Base-by-base conservation (phyloP, 2,797 vertebrate genomes). In the Cheirogaleus major region DNA sequence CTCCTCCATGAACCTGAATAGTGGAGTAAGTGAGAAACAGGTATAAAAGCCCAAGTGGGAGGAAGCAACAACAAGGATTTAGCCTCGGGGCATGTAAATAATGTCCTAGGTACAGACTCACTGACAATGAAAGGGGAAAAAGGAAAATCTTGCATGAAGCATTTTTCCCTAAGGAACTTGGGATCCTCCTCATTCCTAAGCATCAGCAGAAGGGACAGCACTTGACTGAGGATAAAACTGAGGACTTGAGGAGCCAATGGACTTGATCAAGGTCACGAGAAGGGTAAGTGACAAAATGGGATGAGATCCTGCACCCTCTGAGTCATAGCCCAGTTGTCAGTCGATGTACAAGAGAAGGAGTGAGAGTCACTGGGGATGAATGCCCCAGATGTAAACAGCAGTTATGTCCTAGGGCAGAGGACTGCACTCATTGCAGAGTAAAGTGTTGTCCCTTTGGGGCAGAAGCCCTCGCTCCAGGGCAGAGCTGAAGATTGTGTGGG, bases 261-360 rank as follows among this genome's bases (percentile, higher is more conserved):
- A 91, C 27, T 50, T 69, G 82, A 76, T 18, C 65, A 84, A 69
- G 69, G 86, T 94, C 76, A 80, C 15, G 10, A 89, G 61, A 89
- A 95, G 82, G 45, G 45, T 14, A 78, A 48, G 4, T 57, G 69
- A 86, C 65, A 85, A 48, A 35, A 79, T 3, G 14, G 48, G 67
- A 75, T 50, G 78, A 65, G 63, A 80, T 79, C n/a, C 25, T 2
- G 27, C 8, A 30, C 18, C 10, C 41, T 92, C 69, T 80, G 78
- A 96, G 73, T 95, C 85, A 91, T 0, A 92, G 13, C 25, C 9
- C 55, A 88, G 50, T 55, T 95, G 50, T 81, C 88, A 92, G 87
- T 72, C 95, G 93, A 32, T 6, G 11, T 80, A 78, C 27, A 35
- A 45, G 82, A 52, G 22, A 67, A 27, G 18, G 57, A 25, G 7